These are phyloP conservation scores for Pyrocephalus nanus DNA, from an alignment of 2,797 vertebrate genomes.

Conservation along the genomic window DNA sequence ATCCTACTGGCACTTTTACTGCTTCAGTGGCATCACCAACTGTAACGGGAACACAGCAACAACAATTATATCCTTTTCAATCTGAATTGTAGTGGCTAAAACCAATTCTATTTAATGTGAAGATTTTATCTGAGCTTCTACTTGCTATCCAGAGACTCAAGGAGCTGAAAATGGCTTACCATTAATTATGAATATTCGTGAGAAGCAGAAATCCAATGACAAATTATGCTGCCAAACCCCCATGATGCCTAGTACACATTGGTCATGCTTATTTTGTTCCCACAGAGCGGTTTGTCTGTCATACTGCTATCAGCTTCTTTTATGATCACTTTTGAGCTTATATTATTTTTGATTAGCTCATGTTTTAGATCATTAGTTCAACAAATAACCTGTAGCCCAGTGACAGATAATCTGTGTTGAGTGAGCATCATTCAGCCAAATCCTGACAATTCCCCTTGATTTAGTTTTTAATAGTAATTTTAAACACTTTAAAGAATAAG, in stretches of 20 bases:
- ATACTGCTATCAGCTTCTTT: slow-evolving; percentile 18
- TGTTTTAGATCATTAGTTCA: slow-evolving; percentile 63
- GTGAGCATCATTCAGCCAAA: slow-evolving; percentile 20
- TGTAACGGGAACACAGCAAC: not conserved
- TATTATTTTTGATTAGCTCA: slow-evolving; percentile 57
- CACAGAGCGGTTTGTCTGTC: slow-evolving; percentile 5
- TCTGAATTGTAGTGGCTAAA: slow-evolving; percentile 21
- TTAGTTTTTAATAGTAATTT: slow-evolving; percentile 26
- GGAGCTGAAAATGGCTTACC: slow-evolving; percentile 29
- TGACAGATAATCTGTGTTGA: slow-evolving; percentile 48
- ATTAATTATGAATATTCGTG: slow-evolving; percentile 45
- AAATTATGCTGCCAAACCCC: not conserved
- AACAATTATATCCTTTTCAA: not conserved
- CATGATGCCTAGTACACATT: not conserved
- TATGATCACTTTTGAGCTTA: slow-evolving; percentile 21
- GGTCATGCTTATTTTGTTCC: slow-evolving; percentile 14
- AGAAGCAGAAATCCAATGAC: slow-evolving; percentile 39
- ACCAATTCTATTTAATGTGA: slow-evolving; percentile 33
- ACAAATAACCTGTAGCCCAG: slow-evolving; percentile 55
- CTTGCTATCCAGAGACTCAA: not conserved
- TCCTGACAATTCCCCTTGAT: slow-evolving; percentile 17
- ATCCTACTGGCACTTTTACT: not conserved
- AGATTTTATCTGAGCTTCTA: slow-evolving; percentile 48
- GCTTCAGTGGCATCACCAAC: not conserved
- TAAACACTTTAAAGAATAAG: slow-evolving; percentile 39